Conservation (phyloP, 2,888 invertebrate genomes). For the Lycia hirtaria region DNA sequence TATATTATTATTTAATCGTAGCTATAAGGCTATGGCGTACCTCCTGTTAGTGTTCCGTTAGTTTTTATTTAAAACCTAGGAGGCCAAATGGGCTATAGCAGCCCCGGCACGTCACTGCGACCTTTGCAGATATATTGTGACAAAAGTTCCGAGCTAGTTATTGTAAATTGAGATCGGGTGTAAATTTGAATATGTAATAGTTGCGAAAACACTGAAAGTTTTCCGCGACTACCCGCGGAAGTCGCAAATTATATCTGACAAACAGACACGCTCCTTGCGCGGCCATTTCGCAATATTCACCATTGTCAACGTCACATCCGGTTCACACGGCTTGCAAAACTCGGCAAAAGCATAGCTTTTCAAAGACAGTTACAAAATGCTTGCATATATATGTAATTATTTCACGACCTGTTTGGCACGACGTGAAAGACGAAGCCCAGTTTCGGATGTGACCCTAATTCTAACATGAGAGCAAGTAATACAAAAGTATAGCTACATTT, state of each 20-base stretch:
- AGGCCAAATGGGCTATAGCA: too few species aligned
- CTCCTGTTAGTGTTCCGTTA: too few species aligned
- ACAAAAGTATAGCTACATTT: too few species aligned
- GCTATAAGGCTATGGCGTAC: too few species aligned
- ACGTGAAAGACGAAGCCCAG: conserved; percentile 26
- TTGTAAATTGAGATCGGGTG: background rate
- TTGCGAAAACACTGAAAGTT: conserved; percentile 18
- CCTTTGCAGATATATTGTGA: too few species aligned
- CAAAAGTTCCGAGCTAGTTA: too few species aligned
- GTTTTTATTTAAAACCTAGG: too few species aligned
- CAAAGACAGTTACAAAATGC: conserved; percentile 39
- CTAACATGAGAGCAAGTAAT: background rate
- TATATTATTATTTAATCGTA: too few species aligned
- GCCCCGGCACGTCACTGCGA: too few species aligned
- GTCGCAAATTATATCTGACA: conserved; percentile 10
- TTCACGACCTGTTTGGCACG: conserved; percentile 40
- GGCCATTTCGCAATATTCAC: conserved; percentile 33
- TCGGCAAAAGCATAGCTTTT: conserved; percentile 16
- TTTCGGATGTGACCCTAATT: conserved; percentile 31
- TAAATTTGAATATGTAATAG: background rate
- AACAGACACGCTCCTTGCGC: conserved; percentile 17
- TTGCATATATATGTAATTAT: conserved; percentile 37
- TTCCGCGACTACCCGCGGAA: conserved; percentile 9
- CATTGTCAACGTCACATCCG: conserved; percentile 40
- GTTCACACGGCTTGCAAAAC: conserved; percentile 37